A percentile compares a stretch with the other conserved stretches of the same genome.
Evolutionary conservation across 2,797 vertebrate genomes (phyloP).

Genomic region (Allobates femoralis): DNA sequence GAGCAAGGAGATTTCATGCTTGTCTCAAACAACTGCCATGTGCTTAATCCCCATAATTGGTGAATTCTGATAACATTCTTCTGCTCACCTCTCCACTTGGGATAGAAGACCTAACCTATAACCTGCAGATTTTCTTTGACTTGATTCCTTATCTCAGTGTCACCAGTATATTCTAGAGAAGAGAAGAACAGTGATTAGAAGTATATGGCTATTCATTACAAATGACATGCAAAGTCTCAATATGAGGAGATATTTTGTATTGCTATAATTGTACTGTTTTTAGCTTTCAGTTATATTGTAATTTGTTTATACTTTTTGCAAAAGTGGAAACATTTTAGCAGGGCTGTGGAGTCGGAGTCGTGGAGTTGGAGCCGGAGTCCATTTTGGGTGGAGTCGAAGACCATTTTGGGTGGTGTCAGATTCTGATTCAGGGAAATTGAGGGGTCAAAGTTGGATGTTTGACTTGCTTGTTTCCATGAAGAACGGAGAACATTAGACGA

Average conservation of each 20-base stretch:
- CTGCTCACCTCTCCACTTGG: constrained; percentile 67
- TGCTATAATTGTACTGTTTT: not conserved
- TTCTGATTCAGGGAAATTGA: too few relatives aligned
- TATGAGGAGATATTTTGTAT: not conserved
- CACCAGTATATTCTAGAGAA: constrained; percentile 59
- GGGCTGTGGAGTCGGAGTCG: too few relatives aligned
- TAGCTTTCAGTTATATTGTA: too few relatives aligned
- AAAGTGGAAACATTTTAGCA: too few relatives aligned
- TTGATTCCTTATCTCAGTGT: constrained; percentile 60
- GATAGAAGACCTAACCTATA: constrained; percentile 70
- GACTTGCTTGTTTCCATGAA: too few relatives aligned
- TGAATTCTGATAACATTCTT: constrained; percentile 67
- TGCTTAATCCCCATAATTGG: constrained; percentile 67
- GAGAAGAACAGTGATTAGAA: constrained; percentile 12
- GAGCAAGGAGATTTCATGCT: constrained; percentile 39
- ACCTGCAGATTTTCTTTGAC: constrained; percentile 63
- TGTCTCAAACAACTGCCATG: constrained; percentile 65
- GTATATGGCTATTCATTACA: not conserved
- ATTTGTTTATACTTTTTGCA: too few relatives aligned
- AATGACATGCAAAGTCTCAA: not conserved
- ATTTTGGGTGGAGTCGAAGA: too few relatives aligned
- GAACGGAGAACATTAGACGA: too few relatives aligned
- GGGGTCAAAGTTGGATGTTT: too few relatives aligned
- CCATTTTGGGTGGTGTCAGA: too few relatives aligned
- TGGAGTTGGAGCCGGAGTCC: too few relatives aligned